phyloP scores from a whole-genome alignment of 2,888 invertebrate species.

The Nomada flava region DNA sequence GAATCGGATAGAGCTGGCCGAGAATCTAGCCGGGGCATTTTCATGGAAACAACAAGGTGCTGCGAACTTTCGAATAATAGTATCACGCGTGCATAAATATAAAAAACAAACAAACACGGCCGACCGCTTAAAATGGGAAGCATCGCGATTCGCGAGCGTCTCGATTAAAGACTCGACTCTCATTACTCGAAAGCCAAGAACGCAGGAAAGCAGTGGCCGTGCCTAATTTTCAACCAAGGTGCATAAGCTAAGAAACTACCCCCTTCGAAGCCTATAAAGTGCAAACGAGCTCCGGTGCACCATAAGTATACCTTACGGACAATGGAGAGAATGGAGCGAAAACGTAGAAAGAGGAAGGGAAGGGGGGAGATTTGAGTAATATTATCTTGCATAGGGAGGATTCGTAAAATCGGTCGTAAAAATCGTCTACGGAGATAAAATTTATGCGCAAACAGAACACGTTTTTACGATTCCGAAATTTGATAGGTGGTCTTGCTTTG shows the following conservation, averaged over 20 bases:
- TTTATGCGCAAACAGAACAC: conserved; percentile 31
- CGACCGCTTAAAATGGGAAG: not conserved
- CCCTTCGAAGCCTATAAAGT: conserved; percentile 68
- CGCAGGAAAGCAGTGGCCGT: conserved; percentile 42
- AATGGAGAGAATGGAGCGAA: conserved; percentile 17
- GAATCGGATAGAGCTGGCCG: conserved; percentile 36
- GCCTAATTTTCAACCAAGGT: conserved; percentile 66
- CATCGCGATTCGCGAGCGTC: conserved; percentile 27
- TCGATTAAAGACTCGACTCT: too few species aligned
- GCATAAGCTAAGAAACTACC: conserved; percentile 57
- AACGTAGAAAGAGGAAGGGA: not conserved
- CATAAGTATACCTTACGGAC: conserved; percentile 60
- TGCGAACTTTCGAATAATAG: not conserved
- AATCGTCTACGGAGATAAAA: conserved; percentile 49
- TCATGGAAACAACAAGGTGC: not conserved
- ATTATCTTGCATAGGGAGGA: conserved; percentile 34
- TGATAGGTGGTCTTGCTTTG: not conserved
- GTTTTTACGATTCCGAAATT: not conserved
- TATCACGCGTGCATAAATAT: not conserved
- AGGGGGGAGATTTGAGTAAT: not conserved
- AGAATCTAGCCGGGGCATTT: conserved; percentile 8
- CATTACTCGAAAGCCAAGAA: conserved; percentile 10
- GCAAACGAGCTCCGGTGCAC: conserved; percentile 69
- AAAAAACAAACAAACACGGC: not conserved
- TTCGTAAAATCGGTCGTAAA: conserved; percentile 66